These are phyloP conservation scores for Philopedon plagiatum DNA, from an alignment of 2,888 invertebrate genomes.

Conservation along the genomic window DNA sequence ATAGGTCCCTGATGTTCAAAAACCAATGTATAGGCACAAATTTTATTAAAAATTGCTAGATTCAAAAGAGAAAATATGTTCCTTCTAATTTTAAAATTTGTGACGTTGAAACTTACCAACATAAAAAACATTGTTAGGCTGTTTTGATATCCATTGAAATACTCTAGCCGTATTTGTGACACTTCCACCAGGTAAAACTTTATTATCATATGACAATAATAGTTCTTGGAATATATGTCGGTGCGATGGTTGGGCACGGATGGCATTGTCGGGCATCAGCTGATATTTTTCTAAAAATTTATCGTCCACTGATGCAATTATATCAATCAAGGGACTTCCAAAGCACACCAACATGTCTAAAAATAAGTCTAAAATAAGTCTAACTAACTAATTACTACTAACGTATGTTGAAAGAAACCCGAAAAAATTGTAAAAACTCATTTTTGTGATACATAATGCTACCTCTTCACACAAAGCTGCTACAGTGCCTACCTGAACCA, in stretches of 20 bases:
- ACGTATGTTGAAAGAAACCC: too few relatives aligned
- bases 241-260: not conserved
- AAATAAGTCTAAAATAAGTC: too few relatives aligned
- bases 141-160: slow-evolving; percentile 22
- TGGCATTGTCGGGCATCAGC: not conserved
- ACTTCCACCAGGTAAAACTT: slow-evolving; percentile 26
- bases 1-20: too few relatives aligned
- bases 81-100: too few relatives aligned
- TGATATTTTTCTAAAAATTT: slow-evolving; percentile 23
- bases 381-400: too few relatives aligned
- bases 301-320: slow-evolving; percentile 19
- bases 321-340: slow-evolving; percentile 36
- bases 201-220: slow-evolving; percentile 8
- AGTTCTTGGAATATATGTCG: slow-evolving; percentile 22
- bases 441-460: too few relatives aligned
- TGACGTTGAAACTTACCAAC: slow-evolving; percentile 22
- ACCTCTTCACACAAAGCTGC: too few relatives aligned
- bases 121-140: slow-evolving; percentile 15
- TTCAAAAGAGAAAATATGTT: too few relatives aligned
- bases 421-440: too few relatives aligned
- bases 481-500: too few relatives aligned
- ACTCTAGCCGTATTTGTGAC: slow-evolving; percentile 34
- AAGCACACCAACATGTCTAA: slow-evolving; percentile 35
- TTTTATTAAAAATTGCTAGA: too few relatives aligned
- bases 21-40: too few relatives aligned